Percentiles rank a stretch among this genome's conserved stretches.
These are phyloP conservation scores for Promerops cafer DNA, from an alignment of 2,113 vertebrate genomes.

Conservation along the genomic window DNA sequence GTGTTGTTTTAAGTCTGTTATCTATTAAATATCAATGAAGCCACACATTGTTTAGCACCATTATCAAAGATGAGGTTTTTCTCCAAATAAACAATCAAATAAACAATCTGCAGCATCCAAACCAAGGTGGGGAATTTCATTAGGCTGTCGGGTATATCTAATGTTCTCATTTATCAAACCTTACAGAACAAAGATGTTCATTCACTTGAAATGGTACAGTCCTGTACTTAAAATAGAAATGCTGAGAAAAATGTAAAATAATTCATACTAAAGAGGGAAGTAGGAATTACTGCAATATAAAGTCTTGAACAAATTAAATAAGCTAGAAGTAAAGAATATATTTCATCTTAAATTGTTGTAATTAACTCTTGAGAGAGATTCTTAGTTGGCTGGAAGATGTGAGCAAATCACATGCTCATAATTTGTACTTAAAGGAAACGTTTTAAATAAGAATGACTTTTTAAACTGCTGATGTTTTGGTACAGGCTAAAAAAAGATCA, in stretches of 20 bases:
- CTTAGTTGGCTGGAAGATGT: not conserved
- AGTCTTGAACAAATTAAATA: not conserved
- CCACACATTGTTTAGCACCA: slow-evolving; percentile 20
- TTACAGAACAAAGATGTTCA: not conserved
- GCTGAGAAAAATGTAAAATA: not conserved
- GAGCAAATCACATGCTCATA: not conserved
- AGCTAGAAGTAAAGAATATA: not conserved
- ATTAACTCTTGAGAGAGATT: not conserved
- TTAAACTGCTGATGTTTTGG: not conserved
- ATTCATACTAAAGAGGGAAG: not conserved
- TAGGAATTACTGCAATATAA: not conserved
- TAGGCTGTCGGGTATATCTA: not conserved
- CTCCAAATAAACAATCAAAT: slow-evolving; percentile 55
- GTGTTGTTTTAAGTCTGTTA: slow-evolving; percentile 50
- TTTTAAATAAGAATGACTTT: not conserved
- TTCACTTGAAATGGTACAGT: not conserved
- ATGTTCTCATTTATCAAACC: slow-evolving; percentile 51
- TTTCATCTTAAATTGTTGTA: not conserved
- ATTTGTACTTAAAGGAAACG: not conserved
- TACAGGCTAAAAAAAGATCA: not conserved
- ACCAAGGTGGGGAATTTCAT: slow-evolving; percentile 39
- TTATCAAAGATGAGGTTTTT: slow-evolving; percentile 24
- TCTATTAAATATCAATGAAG: slow-evolving; percentile 68
- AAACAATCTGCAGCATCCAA: slow-evolving; percentile 44
- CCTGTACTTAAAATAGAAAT: slow-evolving; percentile 6